phyloP scores from a whole-genome alignment of 2,113 vertebrate species.

The Columbina picui region DNA sequence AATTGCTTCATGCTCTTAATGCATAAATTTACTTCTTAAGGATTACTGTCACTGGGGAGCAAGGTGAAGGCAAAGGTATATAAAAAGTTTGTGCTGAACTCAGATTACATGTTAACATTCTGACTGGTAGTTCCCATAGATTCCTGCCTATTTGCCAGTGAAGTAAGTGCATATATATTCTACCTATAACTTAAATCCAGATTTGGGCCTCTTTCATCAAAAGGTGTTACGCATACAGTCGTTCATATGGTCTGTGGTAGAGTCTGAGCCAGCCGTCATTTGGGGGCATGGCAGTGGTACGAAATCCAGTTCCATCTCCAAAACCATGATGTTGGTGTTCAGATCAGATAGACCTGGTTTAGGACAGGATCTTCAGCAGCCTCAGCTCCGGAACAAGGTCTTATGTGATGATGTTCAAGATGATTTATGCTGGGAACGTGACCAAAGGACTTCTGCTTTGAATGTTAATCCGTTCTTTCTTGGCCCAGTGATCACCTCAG shows the following conservation, averaged over 20 bases:
- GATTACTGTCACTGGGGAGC: not conserved
- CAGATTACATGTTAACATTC: not conserved
- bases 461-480: not conserved
- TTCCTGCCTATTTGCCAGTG: not conserved
- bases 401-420: not conserved
- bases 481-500: not conserved
- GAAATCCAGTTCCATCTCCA: not conserved
- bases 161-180: not conserved
- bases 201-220: not conserved
- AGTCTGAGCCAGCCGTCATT: not conserved
- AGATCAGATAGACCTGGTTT: not conserved
- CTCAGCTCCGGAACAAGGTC: not conserved
- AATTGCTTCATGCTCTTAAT: not conserved
- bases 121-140: not conserved
- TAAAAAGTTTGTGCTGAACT: not conserved
- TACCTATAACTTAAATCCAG: not conserved
- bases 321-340: not conserved
- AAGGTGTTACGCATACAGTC: fast-evolving
- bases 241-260: not conserved
- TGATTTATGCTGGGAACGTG: not conserved
- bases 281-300: fast-evolving
- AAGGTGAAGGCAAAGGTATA: not conserved
- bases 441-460: not conserved
- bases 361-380: not conserved
- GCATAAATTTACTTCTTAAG: not conserved